phyloP scores from a whole-genome alignment of 2,797 vertebrate species.

The Luscinia luscinia region DNA sequence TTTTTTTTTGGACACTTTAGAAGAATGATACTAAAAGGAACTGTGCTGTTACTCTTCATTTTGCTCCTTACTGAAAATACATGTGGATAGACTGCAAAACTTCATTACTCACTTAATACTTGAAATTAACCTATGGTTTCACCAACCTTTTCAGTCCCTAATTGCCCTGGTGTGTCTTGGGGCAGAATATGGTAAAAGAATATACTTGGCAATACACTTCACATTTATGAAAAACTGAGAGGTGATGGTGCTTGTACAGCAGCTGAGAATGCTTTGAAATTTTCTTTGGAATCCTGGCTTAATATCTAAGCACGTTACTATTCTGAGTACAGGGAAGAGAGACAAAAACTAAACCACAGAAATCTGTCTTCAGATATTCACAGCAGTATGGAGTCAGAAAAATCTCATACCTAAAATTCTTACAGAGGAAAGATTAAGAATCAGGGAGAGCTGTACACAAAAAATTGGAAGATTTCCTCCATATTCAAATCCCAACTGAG shows the following conservation, averaged over 20 bases:
- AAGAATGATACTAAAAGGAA: neutral
- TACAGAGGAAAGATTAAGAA: neutral
- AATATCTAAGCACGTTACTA: neutral
- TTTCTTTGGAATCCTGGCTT: neutral
- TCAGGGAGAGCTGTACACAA: neutral
- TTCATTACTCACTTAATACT: neutral
- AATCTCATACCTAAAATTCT: neutral
- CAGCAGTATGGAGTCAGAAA: neutral
- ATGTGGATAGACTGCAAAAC: neutral
- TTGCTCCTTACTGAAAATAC: neutral
- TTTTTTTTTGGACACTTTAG: neutral
- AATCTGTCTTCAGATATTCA: neutral
- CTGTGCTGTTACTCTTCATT: neutral
- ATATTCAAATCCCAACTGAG: neutral
- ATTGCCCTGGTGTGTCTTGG: neutral
- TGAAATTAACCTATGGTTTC: neutral
- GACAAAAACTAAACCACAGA: neutral
- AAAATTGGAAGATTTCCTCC: constrained; percentile 6
- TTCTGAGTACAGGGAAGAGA: neutral
- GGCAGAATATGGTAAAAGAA: neutral
- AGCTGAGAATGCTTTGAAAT: neutral
- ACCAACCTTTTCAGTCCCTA: neutral
- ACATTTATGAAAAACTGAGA: neutral
- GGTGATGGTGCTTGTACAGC: neutral
- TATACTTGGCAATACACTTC: neutral